These are phyloP conservation scores for Blera fallax DNA, from an alignment of 2,888 invertebrate species.

Conservation along the genomic window DNA sequence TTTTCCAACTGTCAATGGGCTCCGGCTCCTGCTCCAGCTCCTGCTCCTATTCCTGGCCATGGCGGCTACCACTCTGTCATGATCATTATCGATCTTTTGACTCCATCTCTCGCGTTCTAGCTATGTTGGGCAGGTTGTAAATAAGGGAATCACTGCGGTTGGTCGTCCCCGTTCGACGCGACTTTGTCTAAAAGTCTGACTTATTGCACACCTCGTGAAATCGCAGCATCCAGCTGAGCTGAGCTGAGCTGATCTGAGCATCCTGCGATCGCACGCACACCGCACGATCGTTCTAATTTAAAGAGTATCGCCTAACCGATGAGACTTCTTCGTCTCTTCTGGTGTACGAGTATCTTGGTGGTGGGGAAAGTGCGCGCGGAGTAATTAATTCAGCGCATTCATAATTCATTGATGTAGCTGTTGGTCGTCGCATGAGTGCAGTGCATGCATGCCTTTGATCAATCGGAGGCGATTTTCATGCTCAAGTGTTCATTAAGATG, in stretches of 20 bases:
- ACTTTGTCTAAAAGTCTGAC: conserved; percentile 65
- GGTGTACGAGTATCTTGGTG: not conserved
- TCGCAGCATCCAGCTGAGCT: conserved; percentile 59
- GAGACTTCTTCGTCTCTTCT: not conserved
- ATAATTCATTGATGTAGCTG: conserved; percentile 64
- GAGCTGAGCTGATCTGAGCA: conserved; percentile 38
- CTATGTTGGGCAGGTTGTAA: conserved; percentile 50
- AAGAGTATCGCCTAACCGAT: conserved; percentile 1
- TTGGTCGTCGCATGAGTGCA: not conserved
- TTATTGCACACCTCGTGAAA: conserved; percentile 63
- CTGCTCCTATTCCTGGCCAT: conserved; percentile 25
- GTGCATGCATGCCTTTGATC: conserved; percentile 48
- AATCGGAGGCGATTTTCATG: conserved; percentile 68
- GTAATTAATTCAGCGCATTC: conserved; percentile 71
- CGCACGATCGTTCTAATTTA: conserved; percentile 50
- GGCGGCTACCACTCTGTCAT: conserved; percentile 40
- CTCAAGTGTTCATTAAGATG: conserved; percentile 67
- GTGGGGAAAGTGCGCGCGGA: conserved; percentile 44
- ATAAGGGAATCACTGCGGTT: conserved; percentile 67
- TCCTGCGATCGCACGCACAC: conserved; percentile 43
- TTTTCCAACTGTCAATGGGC: conserved; percentile 20
- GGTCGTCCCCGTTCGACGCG: conserved; percentile 52
- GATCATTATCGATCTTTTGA: conserved; percentile 68
- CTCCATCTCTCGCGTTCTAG: conserved; percentile 17
- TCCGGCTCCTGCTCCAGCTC: conserved; percentile 32